Percentiles rank a stretch among this genome's conserved stretches.
Evolutionary conservation across 2,888 invertebrate genomes (phyloP).

Genomic region (Thera obeliscata): DNA sequence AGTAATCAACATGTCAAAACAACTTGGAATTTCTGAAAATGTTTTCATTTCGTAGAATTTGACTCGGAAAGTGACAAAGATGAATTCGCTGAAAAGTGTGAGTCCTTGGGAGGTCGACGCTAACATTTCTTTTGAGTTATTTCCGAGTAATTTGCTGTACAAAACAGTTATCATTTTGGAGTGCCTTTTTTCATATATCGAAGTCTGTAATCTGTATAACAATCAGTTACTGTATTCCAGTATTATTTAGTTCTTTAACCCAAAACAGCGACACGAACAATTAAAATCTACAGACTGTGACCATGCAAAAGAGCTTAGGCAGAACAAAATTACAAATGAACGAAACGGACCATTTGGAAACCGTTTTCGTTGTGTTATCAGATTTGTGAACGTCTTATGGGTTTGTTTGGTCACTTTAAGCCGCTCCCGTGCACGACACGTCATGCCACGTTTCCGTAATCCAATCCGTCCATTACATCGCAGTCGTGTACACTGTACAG

Average conservation of each 20-base stretch:
- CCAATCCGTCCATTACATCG: constrained; percentile 27
- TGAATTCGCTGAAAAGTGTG: constrained; percentile 31
- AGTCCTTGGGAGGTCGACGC: constrained; percentile 18
- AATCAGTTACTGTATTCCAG: too few species aligned
- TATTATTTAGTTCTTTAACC: too few species aligned
- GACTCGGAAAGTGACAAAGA: constrained; percentile 34
- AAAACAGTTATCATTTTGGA: constrained; percentile 21
- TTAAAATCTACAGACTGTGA: too few species aligned
- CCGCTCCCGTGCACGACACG: constrained; percentile 20
- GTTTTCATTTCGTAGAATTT: constrained; percentile 30
- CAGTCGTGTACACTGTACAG: constrained; percentile 10
- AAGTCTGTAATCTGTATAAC: neutral
- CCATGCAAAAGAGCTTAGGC: too few species aligned
- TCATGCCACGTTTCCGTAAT: constrained; percentile 28
- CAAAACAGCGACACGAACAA: too few species aligned
- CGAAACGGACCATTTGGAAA: neutral
- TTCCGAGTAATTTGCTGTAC: constrained; percentile 18
- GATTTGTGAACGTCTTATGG: neutral
- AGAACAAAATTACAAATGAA: too few species aligned
- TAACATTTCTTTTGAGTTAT: constrained; percentile 29
- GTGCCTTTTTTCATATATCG: constrained; percentile 17
- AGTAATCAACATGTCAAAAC: constrained; percentile 29
- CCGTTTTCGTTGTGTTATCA: constrained; percentile 6
- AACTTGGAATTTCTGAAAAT: constrained; percentile 21
- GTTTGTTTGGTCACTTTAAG: constrained; percentile 22